Base-by-base conservation (phyloP, 2,113 vertebrate genomes). In the Mesocricetus auratus region DNA sequence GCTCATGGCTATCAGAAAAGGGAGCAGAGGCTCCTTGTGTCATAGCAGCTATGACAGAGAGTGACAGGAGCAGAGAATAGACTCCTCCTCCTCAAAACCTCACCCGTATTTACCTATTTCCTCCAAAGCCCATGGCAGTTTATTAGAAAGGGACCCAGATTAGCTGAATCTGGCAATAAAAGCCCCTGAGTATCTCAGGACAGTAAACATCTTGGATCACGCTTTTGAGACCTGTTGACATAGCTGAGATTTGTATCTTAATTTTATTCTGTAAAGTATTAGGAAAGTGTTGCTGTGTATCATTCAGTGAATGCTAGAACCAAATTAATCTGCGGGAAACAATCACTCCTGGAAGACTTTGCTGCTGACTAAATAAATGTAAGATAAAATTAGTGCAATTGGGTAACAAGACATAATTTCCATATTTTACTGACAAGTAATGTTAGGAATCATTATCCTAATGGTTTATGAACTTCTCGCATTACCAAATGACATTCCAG, bases 401-500 rank as follows among this genome's bases (percentile, higher is more conserved):
- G 90, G 95, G 92, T 97, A 98, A 97, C 92, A 96, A 98, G 97
- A 97, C 96, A 98, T 95, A 96, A 97, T 98, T 98, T 98, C 97
- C 98, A 98, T 95, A 97, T 96, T 98, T 98, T 98, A 98, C 95
- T 97, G 92, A 97, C 90, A 98, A 97, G 89, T 97, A 97, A 97
- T 95, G 90, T 96, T 96, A 98, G 90, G 97, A 98, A 98, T 98
- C 87, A 97, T 98, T 98, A 98, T 97, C 91, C 58, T 98, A 98
- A 98, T 98, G 86, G 88, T 77, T 98, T 98, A 97, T 97, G 97
- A 98, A 98, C 96, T 97, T 98, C 93, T 94, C 94, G 79, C 7
- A 45, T 92, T 96, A 97, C 39, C 93, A 89, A 97, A 53, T 97
- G 96, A 98, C 94, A 96, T 98, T 95, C 95, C 94, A 53, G 91